Conservation (phyloP, 2,888 invertebrate species). For the Catocala nupta region DNA sequence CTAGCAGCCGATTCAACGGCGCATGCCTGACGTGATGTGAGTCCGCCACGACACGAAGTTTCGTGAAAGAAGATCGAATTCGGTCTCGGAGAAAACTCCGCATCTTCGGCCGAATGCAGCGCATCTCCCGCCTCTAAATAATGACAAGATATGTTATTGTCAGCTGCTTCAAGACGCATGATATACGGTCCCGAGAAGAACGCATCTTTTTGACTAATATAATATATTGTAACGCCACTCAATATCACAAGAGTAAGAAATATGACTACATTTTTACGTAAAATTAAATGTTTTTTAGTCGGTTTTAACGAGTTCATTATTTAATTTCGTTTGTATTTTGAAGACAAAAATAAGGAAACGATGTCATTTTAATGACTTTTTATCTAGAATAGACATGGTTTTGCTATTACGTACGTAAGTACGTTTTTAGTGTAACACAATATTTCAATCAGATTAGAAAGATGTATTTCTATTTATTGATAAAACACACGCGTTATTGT, state of each 20-base stretch:
- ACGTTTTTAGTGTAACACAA: conserved; percentile 9
- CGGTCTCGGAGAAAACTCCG: conserved; percentile 53
- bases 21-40: conserved; percentile 89
- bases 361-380: conserved; percentile 16
- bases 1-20: conserved; percentile 90
- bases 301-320: conserved; percentile 20
- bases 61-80: conserved; percentile 90
- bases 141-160: conserved; percentile 36
- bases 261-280: conserved; percentile 13
- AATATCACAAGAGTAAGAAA: conserved; percentile 21
- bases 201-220: conserved; percentile 14
- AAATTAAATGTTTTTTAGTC: conserved; percentile 10
- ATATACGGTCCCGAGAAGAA: background rate
- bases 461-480: too few species aligned
- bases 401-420: background rate
- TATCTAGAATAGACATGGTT: conserved; percentile 22
- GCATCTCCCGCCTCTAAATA: conserved; percentile 35
- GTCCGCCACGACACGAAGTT: conserved; percentile 87
- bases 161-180: conserved; percentile 3
- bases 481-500: too few species aligned
- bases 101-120: conserved; percentile 51
- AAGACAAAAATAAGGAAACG: conserved; percentile 10
- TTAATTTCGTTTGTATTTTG: conserved; percentile 6
- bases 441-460: too few species aligned
- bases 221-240: conserved; percentile 20